Percentiles rank a stretch among this genome's conserved stretches.
These are phyloP conservation scores for Odontocerum albicorne DNA, from an alignment of 2,888 invertebrate species.

Conservation along the genomic window DNA sequence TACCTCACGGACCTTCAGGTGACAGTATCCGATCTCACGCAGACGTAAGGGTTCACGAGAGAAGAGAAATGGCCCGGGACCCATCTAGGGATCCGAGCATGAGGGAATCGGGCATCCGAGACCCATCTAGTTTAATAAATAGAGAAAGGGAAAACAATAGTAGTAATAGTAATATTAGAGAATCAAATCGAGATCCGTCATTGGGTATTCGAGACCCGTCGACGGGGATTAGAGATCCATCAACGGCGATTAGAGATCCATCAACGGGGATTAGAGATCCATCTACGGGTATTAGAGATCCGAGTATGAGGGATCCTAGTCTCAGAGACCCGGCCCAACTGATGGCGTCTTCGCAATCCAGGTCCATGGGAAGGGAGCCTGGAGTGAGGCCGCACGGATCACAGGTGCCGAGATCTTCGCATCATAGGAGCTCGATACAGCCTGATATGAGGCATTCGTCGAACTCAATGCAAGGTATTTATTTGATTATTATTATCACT, in stretches of 20 bases:
- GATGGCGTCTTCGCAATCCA: background rate
- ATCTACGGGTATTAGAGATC: background rate
- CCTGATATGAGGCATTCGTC: background rate
- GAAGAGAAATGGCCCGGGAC: background rate
- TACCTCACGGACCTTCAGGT: too few species aligned
- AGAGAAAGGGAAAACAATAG: background rate
- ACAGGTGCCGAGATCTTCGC: conserved; percentile 1
- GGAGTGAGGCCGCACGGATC: background rate
- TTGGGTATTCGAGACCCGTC: background rate
- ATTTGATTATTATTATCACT: too few species aligned
- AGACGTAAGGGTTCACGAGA: too few species aligned
- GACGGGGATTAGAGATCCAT: background rate
- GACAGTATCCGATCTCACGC: too few species aligned
- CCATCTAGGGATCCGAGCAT: background rate
- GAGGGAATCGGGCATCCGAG: background rate
- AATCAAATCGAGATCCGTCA: background rate
- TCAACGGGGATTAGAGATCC: background rate
- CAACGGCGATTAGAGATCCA: background rate
- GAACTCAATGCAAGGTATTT: conserved; percentile 6
- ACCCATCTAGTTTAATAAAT: background rate
- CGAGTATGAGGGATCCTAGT: background rate
- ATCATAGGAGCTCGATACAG: background rate
- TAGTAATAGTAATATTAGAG: background rate
- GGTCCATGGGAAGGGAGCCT: background rate
- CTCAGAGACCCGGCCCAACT: background rate